Base-by-base conservation (phyloP, 2,888 invertebrate species). In the Bibio marci region DNA sequence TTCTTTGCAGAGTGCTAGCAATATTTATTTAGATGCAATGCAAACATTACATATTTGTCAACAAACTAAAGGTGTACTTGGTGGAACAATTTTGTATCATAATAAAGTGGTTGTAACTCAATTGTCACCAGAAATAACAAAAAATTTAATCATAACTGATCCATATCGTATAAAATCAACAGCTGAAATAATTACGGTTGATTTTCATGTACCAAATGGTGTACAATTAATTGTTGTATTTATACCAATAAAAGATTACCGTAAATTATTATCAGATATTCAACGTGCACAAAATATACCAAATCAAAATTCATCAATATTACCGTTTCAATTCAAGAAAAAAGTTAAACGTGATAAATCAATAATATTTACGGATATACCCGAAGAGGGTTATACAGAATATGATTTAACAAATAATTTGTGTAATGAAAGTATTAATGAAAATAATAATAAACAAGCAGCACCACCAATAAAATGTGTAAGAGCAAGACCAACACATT, bases 81-180 rank as follows among this genome's bases (percentile, higher is more conserved):
- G 87, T 6, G 92, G 92, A 38, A 72, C 79, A 38, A 69, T 92
- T 41, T 69, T 91, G 43, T 88, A 85, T 54, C 86, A 88, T 56
- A 90, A 87, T 58, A 87, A 85, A 63, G 79, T 87, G 48, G 74
- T 87, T 35, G 77, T 81, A 28, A 79, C 86, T 1, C 86, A 87
- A 52, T 59, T 87, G 5, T 74, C 74, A 30, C 69, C 77, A 4
- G 71, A 71, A 45, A 63, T 85, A 41, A 83, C 85, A 1, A 86
- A 86, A 47, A 75, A 76, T 54, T 63, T 88, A 7, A 76, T 85
- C 12, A 71, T 86, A 41, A 80, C 83, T 25, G 85, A 87, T 63
- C 86, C 86, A 1, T 80, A 80, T 53, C 69, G 82, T 49, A 79
- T 87, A 56, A 85, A 82, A 64, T 76, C 79, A 1, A 80, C 86